Percentiles rank a stretch among this genome's conserved stretches.
These are phyloP conservation scores for Triplophysa siluroides DNA, from an alignment of 2,113 vertebrate species.

Conservation along the genomic window DNA sequence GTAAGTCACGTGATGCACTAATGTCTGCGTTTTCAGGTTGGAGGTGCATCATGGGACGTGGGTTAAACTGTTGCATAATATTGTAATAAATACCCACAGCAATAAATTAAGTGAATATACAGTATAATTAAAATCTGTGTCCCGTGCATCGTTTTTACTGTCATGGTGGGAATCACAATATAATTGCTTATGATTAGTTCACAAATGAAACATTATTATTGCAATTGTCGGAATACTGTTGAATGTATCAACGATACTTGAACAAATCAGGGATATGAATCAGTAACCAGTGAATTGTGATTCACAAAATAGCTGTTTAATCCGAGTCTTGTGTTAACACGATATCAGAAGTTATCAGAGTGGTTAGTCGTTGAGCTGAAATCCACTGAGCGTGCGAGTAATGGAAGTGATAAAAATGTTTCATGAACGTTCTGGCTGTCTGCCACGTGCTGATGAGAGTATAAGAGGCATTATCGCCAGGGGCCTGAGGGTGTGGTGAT, in stretches of 20 bases:
- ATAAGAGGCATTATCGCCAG: slow-evolving; percentile 24
- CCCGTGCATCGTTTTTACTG: not conserved
- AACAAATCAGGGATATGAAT: not conserved
- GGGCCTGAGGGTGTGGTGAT: not conserved
- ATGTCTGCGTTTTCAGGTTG: not conserved
- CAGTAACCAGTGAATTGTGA: not conserved
- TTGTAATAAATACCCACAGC: not conserved
- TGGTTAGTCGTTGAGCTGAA: slow-evolving; percentile 36
- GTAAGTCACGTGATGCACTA: too few relatives aligned
- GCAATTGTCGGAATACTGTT: not conserved
- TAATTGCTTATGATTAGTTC: not conserved
- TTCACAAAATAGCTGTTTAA: slow-evolving; percentile 3
- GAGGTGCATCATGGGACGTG: not conserved
- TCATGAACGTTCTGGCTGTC: slow-evolving; percentile 25
- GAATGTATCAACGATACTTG: not conserved
- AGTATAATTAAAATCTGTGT: not conserved
- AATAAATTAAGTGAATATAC: too few relatives aligned
- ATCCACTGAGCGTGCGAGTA: slow-evolving; percentile 47
- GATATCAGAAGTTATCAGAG: slow-evolving; percentile 30
- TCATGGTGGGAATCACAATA: not conserved
- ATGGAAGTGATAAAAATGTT: slow-evolving; percentile 50
- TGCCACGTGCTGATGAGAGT: slow-evolving; percentile 38
- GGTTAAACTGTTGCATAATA: not conserved
- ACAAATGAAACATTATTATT: not conserved
- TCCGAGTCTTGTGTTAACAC: slow-evolving; percentile 36